Base-by-base conservation (phyloP, 2,113 vertebrate species). In the Phalacrocorax pelagicus region DNA sequence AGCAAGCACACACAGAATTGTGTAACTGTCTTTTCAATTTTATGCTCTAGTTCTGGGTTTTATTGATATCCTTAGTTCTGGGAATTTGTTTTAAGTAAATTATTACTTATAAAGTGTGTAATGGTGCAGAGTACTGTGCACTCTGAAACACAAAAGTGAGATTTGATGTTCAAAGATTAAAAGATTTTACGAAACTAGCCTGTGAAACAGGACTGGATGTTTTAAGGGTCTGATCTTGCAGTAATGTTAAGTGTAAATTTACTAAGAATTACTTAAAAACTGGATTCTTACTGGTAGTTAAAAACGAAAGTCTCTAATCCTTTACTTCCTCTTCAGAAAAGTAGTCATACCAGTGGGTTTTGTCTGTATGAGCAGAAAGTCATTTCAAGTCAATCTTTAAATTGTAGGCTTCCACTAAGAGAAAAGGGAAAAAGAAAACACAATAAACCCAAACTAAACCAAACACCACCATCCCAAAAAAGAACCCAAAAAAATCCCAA, bases 21-120 rank as follows among this genome's bases (percentile, higher is more conserved):
- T 96, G 83, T 90, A 86, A 94, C 88, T 96, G 96, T 96, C 95
- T 95, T 92, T 91, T 90, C 89, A 92, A 95, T 97, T 97, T 97
- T 97, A 93, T 86, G 91, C 94, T 95, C 55, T 80, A 79, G 26
- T 96, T 97, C 87, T 87, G 65, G 86, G 65, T 66, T 97, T 97
- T 90, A 86, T 78, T 96, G 83, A 96, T 97, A 94, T 67, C 46
- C 81, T 74, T 87, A 69, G 57, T 80, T 65, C 90, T 79, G 54
- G 46, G 86, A 86, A 90, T 96, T 94, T 95, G 72, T 93, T 94
- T 89, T 92, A 94, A 89, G 74, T 72, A 80, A 95, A 96, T 91
- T 90, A 69, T 86, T 86, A 78, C 40, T 82, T 91, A 83, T 0
- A 23, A 79, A 59, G 70, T 91, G 93, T 52, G 20, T 92, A 62